phyloP scores from a whole-genome alignment of 2,888 invertebrate species.

The Ichneumoninae sp. region DNA sequence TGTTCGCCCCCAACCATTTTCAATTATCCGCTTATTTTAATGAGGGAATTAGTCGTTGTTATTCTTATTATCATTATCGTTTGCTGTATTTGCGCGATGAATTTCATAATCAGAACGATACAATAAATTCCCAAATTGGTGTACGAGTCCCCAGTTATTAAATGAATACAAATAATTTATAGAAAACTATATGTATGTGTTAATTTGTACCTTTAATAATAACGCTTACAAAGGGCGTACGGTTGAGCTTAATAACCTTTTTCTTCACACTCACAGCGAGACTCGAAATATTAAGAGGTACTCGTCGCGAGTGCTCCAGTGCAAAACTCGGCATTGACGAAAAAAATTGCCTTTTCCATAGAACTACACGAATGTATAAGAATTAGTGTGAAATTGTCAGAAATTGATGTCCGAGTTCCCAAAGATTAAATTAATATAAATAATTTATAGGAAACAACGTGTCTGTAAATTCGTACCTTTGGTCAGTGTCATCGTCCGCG shows the following conservation, averaged over 20 bases:
- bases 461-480: conserved; percentile 86
- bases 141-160: background rate
- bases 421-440: background rate
- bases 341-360: background rate
- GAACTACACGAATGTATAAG: background rate
- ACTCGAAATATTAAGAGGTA: conserved; percentile 57
- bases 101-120: background rate
- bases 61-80: background rate
- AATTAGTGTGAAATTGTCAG: background rate
- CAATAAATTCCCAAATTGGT: background rate
- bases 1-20: conserved; percentile 18
- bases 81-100: background rate
- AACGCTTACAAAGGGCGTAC: conserved; percentile 59
- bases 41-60: background rate
- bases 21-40: background rate
- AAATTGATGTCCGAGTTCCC: background rate
- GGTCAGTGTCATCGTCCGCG: conserved; percentile 92
- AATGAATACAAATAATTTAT: background rate
- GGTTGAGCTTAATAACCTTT: conserved; percentile 76
- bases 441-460: background rate
- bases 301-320: conserved; percentile 39
- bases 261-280: conserved; percentile 66
- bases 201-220: conserved; percentile 85
- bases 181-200: background rate
- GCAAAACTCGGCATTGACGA: background rate